phyloP scores from a whole-genome alignment of 1,140 invertebrate species.

The Sarcophaga peregrina region DNA sequence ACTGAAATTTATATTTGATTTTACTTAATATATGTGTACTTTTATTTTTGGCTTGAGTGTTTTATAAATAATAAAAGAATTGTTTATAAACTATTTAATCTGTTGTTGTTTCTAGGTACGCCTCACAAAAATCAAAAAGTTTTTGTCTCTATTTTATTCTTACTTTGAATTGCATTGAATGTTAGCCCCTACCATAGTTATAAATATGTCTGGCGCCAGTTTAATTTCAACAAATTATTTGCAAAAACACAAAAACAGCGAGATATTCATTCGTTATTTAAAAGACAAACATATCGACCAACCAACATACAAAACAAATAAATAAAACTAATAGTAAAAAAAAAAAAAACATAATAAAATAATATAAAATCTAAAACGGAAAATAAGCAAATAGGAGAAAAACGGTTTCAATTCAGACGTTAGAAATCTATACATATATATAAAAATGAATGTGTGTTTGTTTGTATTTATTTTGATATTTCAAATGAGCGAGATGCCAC shows the following conservation, averaged over 20 bases:
- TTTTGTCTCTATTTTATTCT: conserved; percentile 8
- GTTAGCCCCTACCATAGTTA: conserved; percentile 34
- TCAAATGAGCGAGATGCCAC: too few species aligned
- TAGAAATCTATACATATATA: background rate
- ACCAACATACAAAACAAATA: background rate
- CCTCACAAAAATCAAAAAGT: too few species aligned
- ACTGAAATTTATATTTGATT: too few species aligned
- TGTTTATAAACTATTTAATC: conserved; percentile 1
- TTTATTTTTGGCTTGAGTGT: background rate
- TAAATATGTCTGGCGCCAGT: conserved; percentile 38
- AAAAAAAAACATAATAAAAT: background rate
- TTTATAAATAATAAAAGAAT: background rate
- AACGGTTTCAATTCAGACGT: background rate
- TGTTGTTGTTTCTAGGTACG: background rate
- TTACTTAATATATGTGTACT: too few species aligned
- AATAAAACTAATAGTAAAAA: background rate
- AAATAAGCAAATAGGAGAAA: background rate
- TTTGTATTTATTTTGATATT: too few species aligned
- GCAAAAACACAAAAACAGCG: conserved; percentile 19
- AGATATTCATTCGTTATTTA: conserved; percentile 23
- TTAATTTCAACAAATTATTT: conserved; percentile 35
- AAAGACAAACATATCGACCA: background rate
- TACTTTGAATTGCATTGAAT: conserved; percentile 16
- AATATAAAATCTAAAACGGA: too few species aligned
- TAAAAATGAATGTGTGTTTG: background rate